Evolutionary conservation across 2,113 vertebrate species (phyloP).

Genomic region (Hippopotamus amphibius): DNA sequence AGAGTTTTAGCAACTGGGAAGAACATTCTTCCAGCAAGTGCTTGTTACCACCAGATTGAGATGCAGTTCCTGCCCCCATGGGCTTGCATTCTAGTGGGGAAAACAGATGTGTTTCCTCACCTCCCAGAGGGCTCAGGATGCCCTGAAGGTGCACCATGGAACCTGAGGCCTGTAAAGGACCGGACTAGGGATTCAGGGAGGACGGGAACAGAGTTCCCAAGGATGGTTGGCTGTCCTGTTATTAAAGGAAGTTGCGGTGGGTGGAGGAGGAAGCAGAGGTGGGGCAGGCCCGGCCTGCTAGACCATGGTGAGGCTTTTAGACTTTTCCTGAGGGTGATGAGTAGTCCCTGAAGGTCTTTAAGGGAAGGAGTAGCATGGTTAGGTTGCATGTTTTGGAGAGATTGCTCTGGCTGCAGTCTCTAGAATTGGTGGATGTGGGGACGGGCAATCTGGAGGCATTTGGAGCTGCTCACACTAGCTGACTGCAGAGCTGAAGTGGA

Average conservation of each 20-base stretch:
- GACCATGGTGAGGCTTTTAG: too few species aligned
- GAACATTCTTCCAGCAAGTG: too few species aligned
- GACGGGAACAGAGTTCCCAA: too few species aligned
- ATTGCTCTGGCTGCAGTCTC: neutral
- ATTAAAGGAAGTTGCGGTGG: neutral
- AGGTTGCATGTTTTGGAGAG: neutral
- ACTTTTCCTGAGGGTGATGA: neutral
- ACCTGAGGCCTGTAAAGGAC: neutral
- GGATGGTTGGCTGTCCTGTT: neutral
- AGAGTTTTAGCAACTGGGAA: neutral
- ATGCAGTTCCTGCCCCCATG: rapidly evolving
- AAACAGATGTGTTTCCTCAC: neutral
- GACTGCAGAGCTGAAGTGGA: rapidly evolving
- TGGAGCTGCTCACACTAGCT: neutral
- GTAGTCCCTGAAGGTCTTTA: neutral
- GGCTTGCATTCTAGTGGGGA: neutral
- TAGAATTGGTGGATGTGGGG: neutral
- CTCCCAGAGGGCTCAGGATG: neutral
- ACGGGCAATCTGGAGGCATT: too few species aligned
- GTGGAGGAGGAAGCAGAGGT: neutral
- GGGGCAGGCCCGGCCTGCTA: neutral
- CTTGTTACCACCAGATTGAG: neutral
- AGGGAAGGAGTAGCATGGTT: neutral
- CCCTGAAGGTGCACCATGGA: neutral
- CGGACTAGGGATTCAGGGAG: neutral